Conservation (phyloP, 1,140 invertebrate species). For the Hylaeus anthracinus region DNA sequence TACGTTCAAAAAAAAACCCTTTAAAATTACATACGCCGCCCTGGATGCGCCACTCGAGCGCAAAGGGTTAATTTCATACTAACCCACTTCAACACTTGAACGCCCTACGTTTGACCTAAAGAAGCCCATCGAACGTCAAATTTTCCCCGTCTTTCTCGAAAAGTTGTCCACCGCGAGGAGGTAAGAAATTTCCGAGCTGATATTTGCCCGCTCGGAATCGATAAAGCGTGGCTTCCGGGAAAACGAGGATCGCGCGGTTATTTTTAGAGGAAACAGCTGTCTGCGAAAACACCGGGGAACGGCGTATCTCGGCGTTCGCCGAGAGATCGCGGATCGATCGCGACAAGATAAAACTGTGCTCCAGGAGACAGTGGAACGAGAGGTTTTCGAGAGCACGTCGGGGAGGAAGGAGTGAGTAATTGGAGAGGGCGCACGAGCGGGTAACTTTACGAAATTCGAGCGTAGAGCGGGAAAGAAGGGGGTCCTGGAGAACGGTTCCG, state of each 20-base stretch:
- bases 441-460: constrained; percentile 51
- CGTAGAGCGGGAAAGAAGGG: constrained; percentile 15
- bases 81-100: too few species aligned
- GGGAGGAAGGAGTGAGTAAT: constrained; percentile 20
- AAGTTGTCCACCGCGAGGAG: too few species aligned
- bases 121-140: too few species aligned
- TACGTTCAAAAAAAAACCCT: too few species aligned
- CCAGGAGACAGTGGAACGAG: not conserved
- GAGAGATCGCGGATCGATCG: constrained; percentile 3
- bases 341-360: not conserved
- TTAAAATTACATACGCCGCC: too few species aligned
- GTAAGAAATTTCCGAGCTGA: not conserved
- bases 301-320: too few species aligned
- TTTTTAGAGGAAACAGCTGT: not conserved
- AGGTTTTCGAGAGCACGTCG: not conserved
- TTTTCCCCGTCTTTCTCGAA: too few species aligned
- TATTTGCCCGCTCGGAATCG: not conserved
- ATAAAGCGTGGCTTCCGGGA: too few species aligned
- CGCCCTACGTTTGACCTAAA: too few species aligned
- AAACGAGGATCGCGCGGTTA: not conserved
- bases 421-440: constrained; percentile 28
- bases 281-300: not conserved
- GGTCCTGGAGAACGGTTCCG: constrained; percentile 22
- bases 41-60: too few species aligned
- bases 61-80: too few species aligned